These are phyloP conservation scores for Penelope pileata DNA, from an alignment of 2,113 vertebrate species.

Conservation along the genomic window DNA sequence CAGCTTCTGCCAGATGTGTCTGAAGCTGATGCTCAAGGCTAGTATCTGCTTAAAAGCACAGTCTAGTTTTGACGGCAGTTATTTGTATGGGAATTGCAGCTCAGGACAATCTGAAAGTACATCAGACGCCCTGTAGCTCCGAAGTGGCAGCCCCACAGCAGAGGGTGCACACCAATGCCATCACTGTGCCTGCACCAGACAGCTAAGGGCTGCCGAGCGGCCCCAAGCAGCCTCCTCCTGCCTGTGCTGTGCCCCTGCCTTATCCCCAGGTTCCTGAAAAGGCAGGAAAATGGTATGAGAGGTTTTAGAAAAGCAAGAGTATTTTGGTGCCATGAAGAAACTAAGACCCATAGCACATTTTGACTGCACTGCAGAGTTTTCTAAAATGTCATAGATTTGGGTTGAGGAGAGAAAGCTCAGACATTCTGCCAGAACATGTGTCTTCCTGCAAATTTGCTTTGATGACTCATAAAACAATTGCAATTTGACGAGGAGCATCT, in stretches of 20 bases:
- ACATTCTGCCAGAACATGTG: not conserved
- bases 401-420: not conserved
- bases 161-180: not conserved
- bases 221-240: rapidly evolving
- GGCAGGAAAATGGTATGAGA: not conserved
- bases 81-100: not conserved
- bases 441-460: constrained; percentile 7
- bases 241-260: not conserved
- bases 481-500: not conserved
- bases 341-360: not conserved
- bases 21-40: not conserved
- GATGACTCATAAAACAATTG: not conserved
- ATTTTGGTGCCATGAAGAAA: not conserved
- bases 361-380: not conserved
- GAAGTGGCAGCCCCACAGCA: rapidly evolving
- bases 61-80: not conserved
- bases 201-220: rapidly evolving
- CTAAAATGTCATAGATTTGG: constrained; percentile 8
- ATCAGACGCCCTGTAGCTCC: not conserved
- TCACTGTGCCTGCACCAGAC: not conserved
- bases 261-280: not conserved
- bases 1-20: not conserved
- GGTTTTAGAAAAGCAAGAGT: not conserved
- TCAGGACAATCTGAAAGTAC: not conserved
- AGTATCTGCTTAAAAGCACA: not conserved